phyloP scores from a whole-genome alignment of 2,888 invertebrate species.

The Fragum whitleyi region DNA sequence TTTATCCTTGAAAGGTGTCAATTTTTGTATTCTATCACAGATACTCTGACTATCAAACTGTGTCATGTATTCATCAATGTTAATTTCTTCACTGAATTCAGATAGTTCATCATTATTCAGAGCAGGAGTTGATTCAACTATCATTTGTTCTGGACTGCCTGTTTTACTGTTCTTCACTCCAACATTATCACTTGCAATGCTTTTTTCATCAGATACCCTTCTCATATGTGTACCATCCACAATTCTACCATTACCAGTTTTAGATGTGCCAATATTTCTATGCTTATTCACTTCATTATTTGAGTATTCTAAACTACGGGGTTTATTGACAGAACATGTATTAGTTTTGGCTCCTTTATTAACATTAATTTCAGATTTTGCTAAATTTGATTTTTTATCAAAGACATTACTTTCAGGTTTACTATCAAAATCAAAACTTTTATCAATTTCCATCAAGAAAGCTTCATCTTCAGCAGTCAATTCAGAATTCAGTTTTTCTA shows the following conservation, averaged over 20 bases:
- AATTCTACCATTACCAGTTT: not conserved
- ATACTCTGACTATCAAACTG: constrained; percentile 59
- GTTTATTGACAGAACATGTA: not conserved
- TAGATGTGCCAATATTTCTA: not conserved
- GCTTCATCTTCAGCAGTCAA: constrained; percentile 37
- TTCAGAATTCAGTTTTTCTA: constrained; percentile 18
- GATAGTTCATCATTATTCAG: not conserved
- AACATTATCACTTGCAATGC: not conserved
- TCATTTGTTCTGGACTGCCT: constrained; percentile 28
- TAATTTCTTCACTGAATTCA: constrained; percentile 31
- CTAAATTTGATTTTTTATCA: not conserved
- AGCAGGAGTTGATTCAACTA: constrained; percentile 45
- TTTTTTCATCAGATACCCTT: no score
- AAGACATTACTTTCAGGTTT: not conserved
- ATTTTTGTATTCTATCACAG: constrained; percentile 53
- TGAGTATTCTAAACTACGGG: no score
- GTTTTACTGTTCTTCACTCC: not conserved
- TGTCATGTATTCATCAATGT: constrained; percentile 64
- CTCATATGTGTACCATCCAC: no score
- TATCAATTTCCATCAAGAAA: constrained; percentile 27
- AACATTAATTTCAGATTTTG: not conserved
- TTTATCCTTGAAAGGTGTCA: constrained; percentile 56
- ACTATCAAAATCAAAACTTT: not conserved
- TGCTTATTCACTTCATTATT: not conserved
- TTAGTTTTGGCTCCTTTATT: not conserved